These are phyloP conservation scores for Saccostrea glomerata DNA, from an alignment of 1,140 invertebrate species.

Conservation along the genomic window DNA sequence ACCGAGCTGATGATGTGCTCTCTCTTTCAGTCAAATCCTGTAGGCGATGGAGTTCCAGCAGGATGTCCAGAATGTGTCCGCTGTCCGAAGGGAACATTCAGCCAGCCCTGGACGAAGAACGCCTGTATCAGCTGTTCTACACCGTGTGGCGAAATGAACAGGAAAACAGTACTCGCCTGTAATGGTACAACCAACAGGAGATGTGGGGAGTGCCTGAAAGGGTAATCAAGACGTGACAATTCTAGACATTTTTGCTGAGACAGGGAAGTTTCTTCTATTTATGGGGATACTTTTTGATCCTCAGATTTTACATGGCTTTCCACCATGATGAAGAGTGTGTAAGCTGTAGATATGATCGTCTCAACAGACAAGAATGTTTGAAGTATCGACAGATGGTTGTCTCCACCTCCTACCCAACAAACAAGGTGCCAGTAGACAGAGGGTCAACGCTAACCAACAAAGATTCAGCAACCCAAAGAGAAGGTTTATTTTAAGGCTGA, in stretches of 20 bases:
- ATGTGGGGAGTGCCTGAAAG: neutral
- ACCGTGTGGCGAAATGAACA: conserved; percentile 1
- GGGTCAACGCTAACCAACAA: neutral
- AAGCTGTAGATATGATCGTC: conserved; percentile 5
- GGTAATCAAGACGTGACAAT: neutral
- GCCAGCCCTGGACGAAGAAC: neutral
- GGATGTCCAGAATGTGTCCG: neutral
- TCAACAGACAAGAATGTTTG: neutral
- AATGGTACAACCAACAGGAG: neutral
- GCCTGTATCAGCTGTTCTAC: neutral
- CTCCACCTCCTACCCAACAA: neutral
- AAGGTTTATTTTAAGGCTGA: neutral
- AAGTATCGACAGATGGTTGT: neutral
- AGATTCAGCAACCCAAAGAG: neutral
- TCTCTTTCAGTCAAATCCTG: neutral
- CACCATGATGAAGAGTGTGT: conserved; percentile 4
- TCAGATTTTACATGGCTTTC: conserved; percentile 8
- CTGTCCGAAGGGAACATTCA: neutral
- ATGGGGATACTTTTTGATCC: neutral
- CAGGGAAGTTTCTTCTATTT: neutral
- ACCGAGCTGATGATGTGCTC: neutral
- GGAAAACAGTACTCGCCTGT: neutral
- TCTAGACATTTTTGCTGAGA: neutral
- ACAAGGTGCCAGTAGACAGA: neutral
- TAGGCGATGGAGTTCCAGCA: neutral